Conservation (phyloP, 2,113 vertebrate species). For the Ciconia maguari region DNA sequence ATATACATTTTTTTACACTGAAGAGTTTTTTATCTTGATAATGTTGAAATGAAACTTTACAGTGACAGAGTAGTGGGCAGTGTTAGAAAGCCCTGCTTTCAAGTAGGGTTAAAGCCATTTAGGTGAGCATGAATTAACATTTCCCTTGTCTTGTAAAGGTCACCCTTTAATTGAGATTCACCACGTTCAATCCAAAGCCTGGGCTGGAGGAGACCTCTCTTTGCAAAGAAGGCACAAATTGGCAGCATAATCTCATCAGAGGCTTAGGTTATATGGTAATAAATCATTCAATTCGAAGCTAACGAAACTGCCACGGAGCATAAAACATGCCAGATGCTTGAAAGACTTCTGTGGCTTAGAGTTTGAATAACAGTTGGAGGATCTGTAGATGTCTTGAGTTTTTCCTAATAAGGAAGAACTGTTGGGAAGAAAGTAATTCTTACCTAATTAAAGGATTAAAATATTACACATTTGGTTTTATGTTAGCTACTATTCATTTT, state of each 20-base stretch:
- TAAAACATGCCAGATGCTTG: slow-evolving; percentile 42
- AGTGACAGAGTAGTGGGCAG: neutral
- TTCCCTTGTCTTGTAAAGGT: slow-evolving; percentile 52
- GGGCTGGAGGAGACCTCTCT: neutral
- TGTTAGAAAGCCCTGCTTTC: neutral
- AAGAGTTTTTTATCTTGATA: neutral
- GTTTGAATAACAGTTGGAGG: slow-evolving; percentile 44
- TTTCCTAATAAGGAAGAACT: slow-evolving; percentile 36
- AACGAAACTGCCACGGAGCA: neutral
- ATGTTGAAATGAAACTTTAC: neutral
- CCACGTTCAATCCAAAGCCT: neutral
- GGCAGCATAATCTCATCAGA: slow-evolving; percentile 49
- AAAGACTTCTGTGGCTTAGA: neutral
- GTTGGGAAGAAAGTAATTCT: neutral
- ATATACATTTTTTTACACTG: neutral
- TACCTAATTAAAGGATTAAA: slow-evolving; percentile 33
- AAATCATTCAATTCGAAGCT: slow-evolving; percentile 43
- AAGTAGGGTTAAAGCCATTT: neutral
- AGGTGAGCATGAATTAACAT: slow-evolving; percentile 51
- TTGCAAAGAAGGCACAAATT: slow-evolving; percentile 7
- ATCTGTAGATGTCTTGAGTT: slow-evolving; percentile 25
- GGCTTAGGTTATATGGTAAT: neutral
- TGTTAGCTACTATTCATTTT: neutral
- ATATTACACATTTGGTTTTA: neutral
- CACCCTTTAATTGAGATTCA: slow-evolving; percentile 52